Conservation (phyloP, 2,888 invertebrate species). For the Oligia fasciuncula region DNA sequence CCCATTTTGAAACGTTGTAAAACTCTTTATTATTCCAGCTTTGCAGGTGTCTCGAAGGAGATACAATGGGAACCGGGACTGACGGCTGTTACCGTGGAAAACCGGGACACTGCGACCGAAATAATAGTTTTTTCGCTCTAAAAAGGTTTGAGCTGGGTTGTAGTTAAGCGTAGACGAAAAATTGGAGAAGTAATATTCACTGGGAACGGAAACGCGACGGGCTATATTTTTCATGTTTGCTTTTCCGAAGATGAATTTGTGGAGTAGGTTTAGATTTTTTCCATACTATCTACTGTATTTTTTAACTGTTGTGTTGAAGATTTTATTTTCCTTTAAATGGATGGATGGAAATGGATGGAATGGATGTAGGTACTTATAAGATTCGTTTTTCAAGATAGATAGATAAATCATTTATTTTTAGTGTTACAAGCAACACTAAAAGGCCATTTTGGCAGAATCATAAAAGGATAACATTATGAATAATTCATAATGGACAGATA, state of each 20-base stretch:
- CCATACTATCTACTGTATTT: not conserved
- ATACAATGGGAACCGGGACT: constrained; percentile 79
- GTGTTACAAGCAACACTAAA: not conserved
- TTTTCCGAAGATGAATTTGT: constrained; percentile 24
- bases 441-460: too few species aligned
- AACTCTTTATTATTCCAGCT: constrained; percentile 89
- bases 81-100: constrained; percentile 75
- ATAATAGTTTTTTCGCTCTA: constrained; percentile 74
- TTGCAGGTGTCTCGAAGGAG: constrained; percentile 87
- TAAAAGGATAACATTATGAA: too few species aligned
- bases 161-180: constrained; percentile 58
- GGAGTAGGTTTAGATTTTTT: not conserved
- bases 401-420: not conserved
- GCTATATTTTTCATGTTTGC: constrained; percentile 40
- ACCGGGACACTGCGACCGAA: constrained; percentile 69
- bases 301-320: not conserved
- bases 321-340: not conserved
- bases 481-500: too few species aligned
- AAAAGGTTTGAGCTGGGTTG: constrained; percentile 64
- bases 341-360: too few species aligned
- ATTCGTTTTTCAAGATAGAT: too few species aligned
- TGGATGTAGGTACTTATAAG: too few species aligned
- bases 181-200: constrained; percentile 49
- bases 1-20: constrained; percentile 88
- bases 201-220: constrained; percentile 22